A percentile compares a stretch with the other conserved stretches of the same genome.
Evolutionary conservation across 2,888 invertebrate species (phyloP).

Genomic region (Xylocampa areola): DNA sequence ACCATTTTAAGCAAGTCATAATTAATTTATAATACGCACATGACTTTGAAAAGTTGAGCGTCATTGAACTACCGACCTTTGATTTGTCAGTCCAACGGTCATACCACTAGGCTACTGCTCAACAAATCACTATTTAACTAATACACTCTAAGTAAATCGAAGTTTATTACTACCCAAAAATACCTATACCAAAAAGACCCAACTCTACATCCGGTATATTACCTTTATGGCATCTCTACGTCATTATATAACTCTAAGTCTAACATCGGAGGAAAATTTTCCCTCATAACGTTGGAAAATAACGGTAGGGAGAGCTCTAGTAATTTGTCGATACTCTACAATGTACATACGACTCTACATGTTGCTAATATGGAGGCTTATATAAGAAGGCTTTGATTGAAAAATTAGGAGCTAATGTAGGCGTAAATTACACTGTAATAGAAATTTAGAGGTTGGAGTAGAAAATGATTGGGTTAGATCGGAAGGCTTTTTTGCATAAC

Average conservation of each 20-base stretch:
- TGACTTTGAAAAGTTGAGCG: no score
- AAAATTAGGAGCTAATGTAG: conserved; percentile 57
- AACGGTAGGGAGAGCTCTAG: conserved; percentile 69
- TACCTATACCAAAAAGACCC: conserved; percentile 5
- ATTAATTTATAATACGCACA: no score
- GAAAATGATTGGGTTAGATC: conserved; percentile 9
- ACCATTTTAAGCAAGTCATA: no score
- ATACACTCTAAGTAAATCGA: no score
- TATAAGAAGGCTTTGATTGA: conserved; percentile 50
- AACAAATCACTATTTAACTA: no score
- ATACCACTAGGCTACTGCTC: no score
- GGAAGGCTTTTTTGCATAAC: background rate
- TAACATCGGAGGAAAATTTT: conserved; percentile 67
- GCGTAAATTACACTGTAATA: conserved; percentile 40
- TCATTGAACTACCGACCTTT: no score
- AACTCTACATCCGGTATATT: conserved; percentile 35
- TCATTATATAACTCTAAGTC: conserved; percentile 58
- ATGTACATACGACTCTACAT: conserved; percentile 29
- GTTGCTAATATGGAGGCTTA: conserved; percentile 23
- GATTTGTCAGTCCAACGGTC: no score
- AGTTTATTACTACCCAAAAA: conserved; percentile 2
- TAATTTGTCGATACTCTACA: conserved; percentile 75
- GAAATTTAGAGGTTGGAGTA: conserved; percentile 22
- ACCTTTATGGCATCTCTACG: conserved; percentile 60
- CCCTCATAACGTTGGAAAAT: conserved; percentile 73